Conservation (phyloP, 2,113 vertebrate genomes). For the Emydocephalus ijimae region DNA sequence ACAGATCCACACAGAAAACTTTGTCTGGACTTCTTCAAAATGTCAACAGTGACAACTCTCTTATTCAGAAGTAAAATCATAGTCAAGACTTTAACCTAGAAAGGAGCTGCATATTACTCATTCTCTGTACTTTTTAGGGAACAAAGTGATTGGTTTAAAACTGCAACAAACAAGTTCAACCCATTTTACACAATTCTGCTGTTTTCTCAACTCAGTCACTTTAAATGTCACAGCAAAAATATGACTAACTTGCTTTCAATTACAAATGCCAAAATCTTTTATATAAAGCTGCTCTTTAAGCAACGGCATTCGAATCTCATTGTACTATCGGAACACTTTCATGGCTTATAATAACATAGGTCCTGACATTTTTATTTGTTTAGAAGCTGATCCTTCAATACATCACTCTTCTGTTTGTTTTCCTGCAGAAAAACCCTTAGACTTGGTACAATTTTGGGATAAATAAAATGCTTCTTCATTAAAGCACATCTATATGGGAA, state of each 20-base stretch:
- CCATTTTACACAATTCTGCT: neutral
- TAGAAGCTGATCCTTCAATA: conserved; percentile 19
- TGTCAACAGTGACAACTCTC: neutral
- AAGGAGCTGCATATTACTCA: neutral
- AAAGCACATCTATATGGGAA: conserved; percentile 34
- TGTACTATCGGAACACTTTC: conserved; percentile 37
- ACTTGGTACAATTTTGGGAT: conserved; percentile 29
- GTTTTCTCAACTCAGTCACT: neutral
- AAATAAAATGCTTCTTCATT: conserved; percentile 28
- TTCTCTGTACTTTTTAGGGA: neutral
- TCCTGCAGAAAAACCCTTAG: conserved; percentile 30
- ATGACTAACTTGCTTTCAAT: neutral
- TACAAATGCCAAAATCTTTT: neutral
- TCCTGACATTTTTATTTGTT: conserved; percentile 39
- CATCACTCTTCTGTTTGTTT: conserved; percentile 11
- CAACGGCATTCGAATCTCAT: conserved; percentile 40
- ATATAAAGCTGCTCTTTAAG: neutral
- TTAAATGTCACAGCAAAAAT: neutral
- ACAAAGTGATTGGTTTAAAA: neutral
- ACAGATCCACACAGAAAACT: neutral
- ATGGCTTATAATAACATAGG: conserved; percentile 51
- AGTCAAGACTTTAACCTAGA: neutral
- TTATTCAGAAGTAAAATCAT: neutral
- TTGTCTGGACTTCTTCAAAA: neutral
- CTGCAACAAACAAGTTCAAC: neutral